Conservation (phyloP, 2,888 invertebrate genomes). For the Caenorhabditis imperialis region DNA sequence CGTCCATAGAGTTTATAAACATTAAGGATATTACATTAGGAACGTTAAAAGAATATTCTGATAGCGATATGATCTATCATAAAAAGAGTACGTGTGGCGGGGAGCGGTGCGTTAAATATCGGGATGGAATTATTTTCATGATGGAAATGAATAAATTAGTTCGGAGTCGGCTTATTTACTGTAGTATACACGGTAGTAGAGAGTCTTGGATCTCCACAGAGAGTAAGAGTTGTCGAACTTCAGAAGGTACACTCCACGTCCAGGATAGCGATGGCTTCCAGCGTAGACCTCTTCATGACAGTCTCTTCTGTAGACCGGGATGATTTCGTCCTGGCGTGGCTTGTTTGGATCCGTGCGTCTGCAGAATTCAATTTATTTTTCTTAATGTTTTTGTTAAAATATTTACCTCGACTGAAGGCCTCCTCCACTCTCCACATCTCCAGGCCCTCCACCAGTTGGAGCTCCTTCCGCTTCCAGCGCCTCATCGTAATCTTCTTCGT, state of each 20-base stretch:
- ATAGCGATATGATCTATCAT: conserved; percentile 14
- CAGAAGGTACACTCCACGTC: conserved; percentile 94
- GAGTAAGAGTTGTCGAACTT: conserved; percentile 99
- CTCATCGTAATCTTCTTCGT: conserved; percentile 83
- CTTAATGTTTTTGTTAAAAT: neutral
- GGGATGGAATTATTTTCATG: neutral
- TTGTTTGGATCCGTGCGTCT: conserved; percentile 71
- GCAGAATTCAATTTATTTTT: neutral
- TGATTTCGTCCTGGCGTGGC: conserved; percentile 86
- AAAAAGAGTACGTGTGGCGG: neutral
- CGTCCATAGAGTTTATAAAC: neutral
- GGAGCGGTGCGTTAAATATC: conserved; percentile 18
- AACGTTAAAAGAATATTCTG: neutral
- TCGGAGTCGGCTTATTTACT: conserved; percentile 79
- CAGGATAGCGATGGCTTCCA: conserved; percentile 96
- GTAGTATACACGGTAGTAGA: conserved; percentile 98
- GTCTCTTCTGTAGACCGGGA: conserved; percentile 94
- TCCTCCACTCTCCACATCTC: conserved; percentile 83
- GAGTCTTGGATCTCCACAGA: conserved; percentile 97
- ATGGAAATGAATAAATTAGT: conserved; percentile 7
- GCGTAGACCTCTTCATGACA: conserved; percentile 96
- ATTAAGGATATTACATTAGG: conserved; percentile 10
- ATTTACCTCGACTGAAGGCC: conserved; percentile 36
- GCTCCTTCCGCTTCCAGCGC: conserved; percentile 46
- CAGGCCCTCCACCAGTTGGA: conserved; percentile 62